phyloP scores from a whole-genome alignment of 2,888 invertebrate species.

The Liopterus haemorrhoidalis region DNA sequence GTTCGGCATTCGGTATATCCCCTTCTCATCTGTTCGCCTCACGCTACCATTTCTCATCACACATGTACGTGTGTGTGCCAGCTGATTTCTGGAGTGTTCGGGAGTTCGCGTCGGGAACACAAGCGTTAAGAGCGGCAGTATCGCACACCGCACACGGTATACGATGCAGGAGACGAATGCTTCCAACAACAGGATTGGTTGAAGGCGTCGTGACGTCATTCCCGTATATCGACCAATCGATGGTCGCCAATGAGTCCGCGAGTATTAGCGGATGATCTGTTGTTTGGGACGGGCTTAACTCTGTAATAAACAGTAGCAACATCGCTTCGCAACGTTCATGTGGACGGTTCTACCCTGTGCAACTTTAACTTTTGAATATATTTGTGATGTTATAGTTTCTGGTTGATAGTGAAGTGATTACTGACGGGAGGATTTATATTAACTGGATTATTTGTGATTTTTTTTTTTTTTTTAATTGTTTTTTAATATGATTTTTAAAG shows the following conservation, averaged over 20 bases:
- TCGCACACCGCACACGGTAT: constrained; percentile 41
- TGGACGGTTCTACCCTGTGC: too few species aligned
- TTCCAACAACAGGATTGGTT: constrained; percentile 38
- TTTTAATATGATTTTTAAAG: too few species aligned
- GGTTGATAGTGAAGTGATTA: too few species aligned
- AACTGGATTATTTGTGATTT: too few species aligned
- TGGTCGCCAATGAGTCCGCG: constrained; percentile 39
- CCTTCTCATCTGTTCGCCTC: not conserved
- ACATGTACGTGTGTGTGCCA: constrained; percentile 6
- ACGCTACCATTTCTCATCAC: too few species aligned
- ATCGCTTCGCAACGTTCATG: not conserved
- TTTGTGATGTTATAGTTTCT: too few species aligned
- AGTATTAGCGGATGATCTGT: constrained; percentile 44
- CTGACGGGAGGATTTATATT: too few species aligned
- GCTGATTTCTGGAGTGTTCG: constrained; percentile 16
- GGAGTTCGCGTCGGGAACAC: constrained; percentile 30
- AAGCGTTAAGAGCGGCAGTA: constrained; percentile 43
- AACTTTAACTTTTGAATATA: too few species aligned
- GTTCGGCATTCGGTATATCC: not conserved
- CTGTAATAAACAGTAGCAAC: constrained; percentile 21
- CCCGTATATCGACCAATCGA: constrained; percentile 44
- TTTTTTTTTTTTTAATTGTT: too few species aligned
- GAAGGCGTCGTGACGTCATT: constrained; percentile 42
- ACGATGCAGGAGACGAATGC: constrained; percentile 43
- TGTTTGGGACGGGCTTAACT: constrained; percentile 41